phyloP scores from a whole-genome alignment of 2,888 invertebrate species.

The Caradrina kadenii region DNA sequence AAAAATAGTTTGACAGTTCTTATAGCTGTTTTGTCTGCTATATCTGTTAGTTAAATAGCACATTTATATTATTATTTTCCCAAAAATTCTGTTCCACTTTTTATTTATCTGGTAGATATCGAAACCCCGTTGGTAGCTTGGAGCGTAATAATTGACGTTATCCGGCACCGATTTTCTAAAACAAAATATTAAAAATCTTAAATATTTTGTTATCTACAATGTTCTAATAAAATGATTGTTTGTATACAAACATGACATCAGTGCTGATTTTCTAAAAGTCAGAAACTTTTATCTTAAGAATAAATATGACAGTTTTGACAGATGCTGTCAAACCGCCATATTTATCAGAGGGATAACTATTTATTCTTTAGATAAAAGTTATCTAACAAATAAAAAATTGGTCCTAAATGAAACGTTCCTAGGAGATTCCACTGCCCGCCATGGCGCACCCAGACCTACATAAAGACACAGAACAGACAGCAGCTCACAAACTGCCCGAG shows the following conservation, averaged over 20 bases:
- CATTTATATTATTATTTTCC: not conserved
- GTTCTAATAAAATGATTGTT: not conserved
- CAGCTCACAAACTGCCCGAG: constrained; percentile 29
- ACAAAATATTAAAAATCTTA: no score
- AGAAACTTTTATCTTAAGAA: not conserved
- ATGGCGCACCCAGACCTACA: constrained; percentile 19
- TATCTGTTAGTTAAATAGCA: not conserved
- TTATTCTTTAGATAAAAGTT: not conserved
- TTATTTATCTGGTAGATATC: no score
- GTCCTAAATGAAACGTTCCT: not conserved
- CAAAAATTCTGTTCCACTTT: no score
- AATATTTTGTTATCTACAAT: no score
- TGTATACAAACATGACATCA: not conserved
- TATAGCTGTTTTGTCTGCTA: not conserved
- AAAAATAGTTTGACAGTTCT: not conserved
- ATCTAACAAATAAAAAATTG: not conserved
- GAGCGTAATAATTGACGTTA: no score
- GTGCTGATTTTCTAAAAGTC: not conserved
- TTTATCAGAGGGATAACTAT: no score
- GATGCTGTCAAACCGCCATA: no score
- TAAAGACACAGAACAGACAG: constrained; percentile 30
- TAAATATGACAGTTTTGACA: no score
- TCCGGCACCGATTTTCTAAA: no score
- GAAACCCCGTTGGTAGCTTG: no score
- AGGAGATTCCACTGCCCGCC: constrained; percentile 49